A percentile compares a stretch with the other conserved stretches of the same genome.
Conservation (phyloP, 2,113 vertebrate species). For the Sphyrna mokarran region DNA sequence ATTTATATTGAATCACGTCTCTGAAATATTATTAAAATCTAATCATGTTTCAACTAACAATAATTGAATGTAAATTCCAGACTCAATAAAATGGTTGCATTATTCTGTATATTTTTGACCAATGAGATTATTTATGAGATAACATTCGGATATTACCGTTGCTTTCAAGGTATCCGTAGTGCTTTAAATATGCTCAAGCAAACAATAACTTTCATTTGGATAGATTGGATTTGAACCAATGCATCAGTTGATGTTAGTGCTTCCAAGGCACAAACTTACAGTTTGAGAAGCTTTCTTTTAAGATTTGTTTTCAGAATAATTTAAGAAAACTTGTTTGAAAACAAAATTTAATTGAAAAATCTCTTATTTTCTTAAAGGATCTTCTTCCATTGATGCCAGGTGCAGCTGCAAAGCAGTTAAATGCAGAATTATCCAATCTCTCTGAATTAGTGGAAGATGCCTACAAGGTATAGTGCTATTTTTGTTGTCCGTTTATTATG, state of each 20-base stretch:
- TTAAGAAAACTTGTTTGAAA: not conserved
- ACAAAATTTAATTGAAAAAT: slow-evolving; percentile 29
- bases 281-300: slow-evolving; percentile 22
- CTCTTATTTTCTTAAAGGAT: slow-evolving; percentile 56
- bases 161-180: not conserved
- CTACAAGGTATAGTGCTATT: slow-evolving; percentile 71
- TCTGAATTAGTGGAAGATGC: slow-evolving; percentile 84
- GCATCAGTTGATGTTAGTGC: not conserved
- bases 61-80: not conserved
- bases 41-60: not conserved
- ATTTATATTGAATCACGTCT: not conserved
- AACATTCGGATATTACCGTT: not conserved
- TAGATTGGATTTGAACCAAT: not conserved
- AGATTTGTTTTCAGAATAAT: not conserved
- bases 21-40: not conserved
- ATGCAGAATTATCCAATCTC: slow-evolving; percentile 85
- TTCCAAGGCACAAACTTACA: not conserved
- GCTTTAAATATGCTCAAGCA: not conserved
- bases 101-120: too few species aligned
- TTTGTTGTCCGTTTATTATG: not conserved
- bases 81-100: not conserved
- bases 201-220: not conserved
- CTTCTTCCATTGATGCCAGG: slow-evolving; percentile 80
- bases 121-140: not conserved
- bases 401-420: slow-evolving; percentile 76